Evolutionary conservation across 2,797 vertebrate species (phyloP).

Genomic region (Erithacus rubecula): DNA sequence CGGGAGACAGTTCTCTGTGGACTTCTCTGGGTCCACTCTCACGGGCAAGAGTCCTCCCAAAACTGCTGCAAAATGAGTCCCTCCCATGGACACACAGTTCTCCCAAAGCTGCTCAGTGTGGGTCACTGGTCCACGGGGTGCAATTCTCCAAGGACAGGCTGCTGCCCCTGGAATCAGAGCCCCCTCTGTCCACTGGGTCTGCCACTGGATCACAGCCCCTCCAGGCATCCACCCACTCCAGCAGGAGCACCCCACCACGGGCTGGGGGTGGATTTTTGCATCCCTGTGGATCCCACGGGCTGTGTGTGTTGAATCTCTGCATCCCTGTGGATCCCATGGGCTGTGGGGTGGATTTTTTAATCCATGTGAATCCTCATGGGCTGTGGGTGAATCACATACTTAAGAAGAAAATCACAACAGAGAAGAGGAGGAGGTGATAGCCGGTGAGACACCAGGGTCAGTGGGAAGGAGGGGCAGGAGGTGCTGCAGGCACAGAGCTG

Average conservation of each 20-base stretch:
- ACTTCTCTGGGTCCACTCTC: background rate
- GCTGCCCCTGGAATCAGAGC: background rate
- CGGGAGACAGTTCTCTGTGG: background rate
- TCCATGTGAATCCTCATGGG: background rate
- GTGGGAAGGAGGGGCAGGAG: background rate
- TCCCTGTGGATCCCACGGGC: no score
- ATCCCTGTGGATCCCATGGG: no score
- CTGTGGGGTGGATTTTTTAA: background rate
- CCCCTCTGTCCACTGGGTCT: background rate
- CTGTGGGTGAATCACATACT: background rate
- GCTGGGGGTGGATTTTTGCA: no score
- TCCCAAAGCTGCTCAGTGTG: rapidly evolving
- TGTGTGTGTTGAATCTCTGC: background rate
- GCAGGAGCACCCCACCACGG: no score
- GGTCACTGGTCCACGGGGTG: background rate
- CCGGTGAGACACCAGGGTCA: background rate
- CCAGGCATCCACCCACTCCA: background rate
- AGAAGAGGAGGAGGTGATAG: background rate
- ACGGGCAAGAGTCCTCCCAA: background rate
- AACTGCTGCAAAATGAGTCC: no score
- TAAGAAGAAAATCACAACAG: background rate
- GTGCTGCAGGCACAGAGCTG: background rate
- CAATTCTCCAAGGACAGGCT: background rate
- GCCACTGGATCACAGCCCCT: background rate
- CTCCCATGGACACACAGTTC: no score